A percentile compares a stretch with the other conserved stretches of the same genome.
Evolutionary conservation across 2,797 vertebrate species (phyloP).

Genomic region (Basileuterus tristriatus): DNA sequence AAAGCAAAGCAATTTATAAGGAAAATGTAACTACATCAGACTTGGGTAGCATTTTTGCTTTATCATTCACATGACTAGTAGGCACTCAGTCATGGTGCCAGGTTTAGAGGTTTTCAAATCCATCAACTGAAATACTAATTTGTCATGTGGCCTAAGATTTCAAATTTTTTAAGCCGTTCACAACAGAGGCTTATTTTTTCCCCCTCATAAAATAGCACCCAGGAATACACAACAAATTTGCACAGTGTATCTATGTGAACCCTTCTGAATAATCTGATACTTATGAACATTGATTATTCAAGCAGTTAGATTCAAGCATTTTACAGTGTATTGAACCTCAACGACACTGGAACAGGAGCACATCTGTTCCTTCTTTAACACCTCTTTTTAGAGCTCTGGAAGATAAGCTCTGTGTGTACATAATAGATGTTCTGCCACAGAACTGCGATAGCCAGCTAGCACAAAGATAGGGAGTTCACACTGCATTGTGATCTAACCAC

Average conservation of each 20-base stretch:
- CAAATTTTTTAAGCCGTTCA: background rate
- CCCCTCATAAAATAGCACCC: conserved; percentile 17
- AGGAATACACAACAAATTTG: conserved; percentile 19
- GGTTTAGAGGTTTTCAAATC: conserved; percentile 1
- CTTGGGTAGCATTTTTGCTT: background rate
- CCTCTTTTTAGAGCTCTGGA: background rate
- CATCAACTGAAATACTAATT: background rate
- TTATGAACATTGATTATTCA: conserved; percentile 27
- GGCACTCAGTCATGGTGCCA: background rate
- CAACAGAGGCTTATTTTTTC: background rate
- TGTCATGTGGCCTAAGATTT: background rate
- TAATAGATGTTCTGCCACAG: background rate
- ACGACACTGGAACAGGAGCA: background rate
- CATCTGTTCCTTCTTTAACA: background rate
- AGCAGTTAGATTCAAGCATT: conserved; percentile 8
- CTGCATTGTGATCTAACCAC: background rate
- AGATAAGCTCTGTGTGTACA: background rate
- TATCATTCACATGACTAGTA: background rate
- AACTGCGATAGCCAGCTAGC: background rate
- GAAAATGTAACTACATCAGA: background rate
- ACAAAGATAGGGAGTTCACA: background rate
- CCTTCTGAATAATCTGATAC: background rate
- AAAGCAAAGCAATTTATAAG: background rate
- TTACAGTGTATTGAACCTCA: conserved; percentile 5
- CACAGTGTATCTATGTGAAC: background rate